These are phyloP conservation scores for Hyppa rectilinea DNA, from an alignment of 2,888 invertebrate genomes.

Conservation along the genomic window DNA sequence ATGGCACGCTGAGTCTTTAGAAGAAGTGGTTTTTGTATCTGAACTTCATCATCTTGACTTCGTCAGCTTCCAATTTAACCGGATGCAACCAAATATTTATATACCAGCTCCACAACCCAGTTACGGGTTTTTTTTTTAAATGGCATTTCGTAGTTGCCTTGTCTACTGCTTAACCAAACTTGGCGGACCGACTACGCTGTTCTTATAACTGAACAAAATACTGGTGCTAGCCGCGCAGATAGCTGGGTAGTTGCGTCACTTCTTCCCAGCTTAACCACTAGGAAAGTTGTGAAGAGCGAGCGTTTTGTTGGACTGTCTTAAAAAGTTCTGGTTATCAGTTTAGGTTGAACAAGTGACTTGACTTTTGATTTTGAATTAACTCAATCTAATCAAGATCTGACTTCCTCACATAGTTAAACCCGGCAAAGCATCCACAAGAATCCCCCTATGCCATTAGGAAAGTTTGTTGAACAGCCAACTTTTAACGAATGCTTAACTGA, in stretches of 20 bases:
- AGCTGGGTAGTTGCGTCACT: background rate
- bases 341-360: background rate
- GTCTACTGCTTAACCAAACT: too few relatives aligned
- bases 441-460: constrained; percentile 33
- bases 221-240: too few relatives aligned
- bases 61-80: background rate
- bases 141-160: too few relatives aligned
- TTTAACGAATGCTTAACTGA: constrained; percentile 41
- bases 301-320: background rate
- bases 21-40: background rate
- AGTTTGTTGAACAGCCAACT: constrained; percentile 48
- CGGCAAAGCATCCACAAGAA: constrained; percentile 11
- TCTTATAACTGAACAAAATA: background rate
- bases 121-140: too few relatives aligned
- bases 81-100: background rate
- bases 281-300: background rate
- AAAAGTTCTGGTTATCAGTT: background rate
- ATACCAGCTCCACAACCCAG: too few relatives aligned
- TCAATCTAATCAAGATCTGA: constrained; percentile 8
- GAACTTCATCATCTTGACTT: background rate
- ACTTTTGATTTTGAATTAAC: background rate
- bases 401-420: background rate
- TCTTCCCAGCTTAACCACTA: background rate
- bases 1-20: background rate
- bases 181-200: too few relatives aligned